phyloP scores from a whole-genome alignment of 2,888 invertebrate species.

The Ophioninae sp. region DNA sequence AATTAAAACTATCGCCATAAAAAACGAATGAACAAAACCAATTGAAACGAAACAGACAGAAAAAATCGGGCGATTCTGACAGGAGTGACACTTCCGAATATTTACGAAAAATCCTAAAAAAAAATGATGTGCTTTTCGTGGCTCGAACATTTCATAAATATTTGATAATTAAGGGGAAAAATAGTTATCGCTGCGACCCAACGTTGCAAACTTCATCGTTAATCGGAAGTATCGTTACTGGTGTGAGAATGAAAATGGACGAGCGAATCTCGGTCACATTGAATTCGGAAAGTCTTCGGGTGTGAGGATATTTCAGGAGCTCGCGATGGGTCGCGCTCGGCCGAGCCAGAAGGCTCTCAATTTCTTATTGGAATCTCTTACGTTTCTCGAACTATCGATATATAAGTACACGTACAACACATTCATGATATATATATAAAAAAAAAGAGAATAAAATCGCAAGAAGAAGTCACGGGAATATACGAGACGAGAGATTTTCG shows the following conservation, averaged over 20 bases:
- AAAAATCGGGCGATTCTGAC: too few relatives aligned
- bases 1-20: too few relatives aligned
- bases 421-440: not conserved
- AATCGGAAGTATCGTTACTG: not conserved
- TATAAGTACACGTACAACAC: constrained; percentile 2
- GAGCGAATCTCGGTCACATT: constrained; percentile 52
- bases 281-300: constrained; percentile 37
- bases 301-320: constrained; percentile 39
- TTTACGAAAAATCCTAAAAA: too few relatives aligned
- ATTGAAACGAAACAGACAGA: too few relatives aligned
- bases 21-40: too few relatives aligned
- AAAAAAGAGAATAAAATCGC: not conserved
- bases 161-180: too few relatives aligned
- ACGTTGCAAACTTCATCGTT: too few relatives aligned
- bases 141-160: too few relatives aligned
- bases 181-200: too few relatives aligned
- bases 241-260: constrained; percentile 17
- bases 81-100: too few relatives aligned
- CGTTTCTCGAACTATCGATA: not conserved
- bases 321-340: not conserved
- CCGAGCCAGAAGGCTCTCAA: constrained; percentile 39
- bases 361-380: constrained; percentile 52
- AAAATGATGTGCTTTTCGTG: too few relatives aligned
- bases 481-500: constrained; percentile 38
- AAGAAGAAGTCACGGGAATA: constrained; percentile 9